Conservation (phyloP, 2,888 invertebrate genomes). For the Cheilosia impressa region DNA sequence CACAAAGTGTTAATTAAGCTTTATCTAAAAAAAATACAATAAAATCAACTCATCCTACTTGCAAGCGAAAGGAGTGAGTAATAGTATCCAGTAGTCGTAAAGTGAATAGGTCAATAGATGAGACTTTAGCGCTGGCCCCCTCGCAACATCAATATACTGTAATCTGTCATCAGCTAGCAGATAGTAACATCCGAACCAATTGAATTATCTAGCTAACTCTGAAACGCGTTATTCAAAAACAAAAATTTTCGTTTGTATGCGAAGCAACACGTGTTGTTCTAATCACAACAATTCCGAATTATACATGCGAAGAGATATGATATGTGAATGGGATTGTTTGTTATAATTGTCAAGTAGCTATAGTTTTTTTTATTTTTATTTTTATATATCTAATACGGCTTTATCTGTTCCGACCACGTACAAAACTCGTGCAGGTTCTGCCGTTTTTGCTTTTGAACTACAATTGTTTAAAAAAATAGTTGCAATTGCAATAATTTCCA, state of each 20-base stretch:
- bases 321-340: no score
- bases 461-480: no score
- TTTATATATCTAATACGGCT: no score
- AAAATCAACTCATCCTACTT: not conserved
- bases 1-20: not conserved
- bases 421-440: no score
- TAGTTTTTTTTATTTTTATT: no score
- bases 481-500: no score
- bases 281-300: no score
- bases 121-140: no score
- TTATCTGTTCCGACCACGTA: no score
- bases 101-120: not conserved
- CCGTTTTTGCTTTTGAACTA: no score
- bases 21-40: not conserved
- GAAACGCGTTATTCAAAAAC: not conserved
- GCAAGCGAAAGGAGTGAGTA: not conserved
- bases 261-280: not conserved
- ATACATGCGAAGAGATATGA: no score
- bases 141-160: not conserved
- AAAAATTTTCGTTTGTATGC: not conserved
- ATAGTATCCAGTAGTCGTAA: not conserved
- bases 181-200: not conserved
- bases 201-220: not conserved
- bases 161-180: not conserved
- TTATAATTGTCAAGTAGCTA: no score